Conservation (phyloP, 2,113 vertebrate genomes). For the Pholis gunnellus region DNA sequence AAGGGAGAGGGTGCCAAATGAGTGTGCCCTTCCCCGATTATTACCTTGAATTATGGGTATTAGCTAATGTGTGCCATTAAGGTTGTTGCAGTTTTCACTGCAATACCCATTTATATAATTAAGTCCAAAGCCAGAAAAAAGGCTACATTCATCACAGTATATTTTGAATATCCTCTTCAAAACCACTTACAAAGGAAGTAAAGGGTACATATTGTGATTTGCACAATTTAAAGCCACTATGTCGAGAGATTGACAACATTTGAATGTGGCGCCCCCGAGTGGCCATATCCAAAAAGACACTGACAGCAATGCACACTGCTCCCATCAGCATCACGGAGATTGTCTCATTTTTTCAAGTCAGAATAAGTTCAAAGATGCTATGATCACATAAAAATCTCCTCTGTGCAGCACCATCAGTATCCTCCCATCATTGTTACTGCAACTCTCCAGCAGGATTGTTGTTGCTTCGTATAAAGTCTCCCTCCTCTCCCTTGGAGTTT, state of each 20-base stretch:
- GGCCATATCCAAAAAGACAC: background rate
- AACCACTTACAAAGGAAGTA: background rate
- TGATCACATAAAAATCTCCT: background rate
- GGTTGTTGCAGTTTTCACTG: background rate
- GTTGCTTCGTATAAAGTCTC: background rate
- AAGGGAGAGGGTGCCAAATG: background rate
- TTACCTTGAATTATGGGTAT: background rate
- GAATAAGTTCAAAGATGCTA: background rate
- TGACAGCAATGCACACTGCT: background rate
- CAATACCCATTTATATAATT: background rate
- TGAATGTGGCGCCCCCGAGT: slow-evolving; percentile 24
- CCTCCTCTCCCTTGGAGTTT: slow-evolving; percentile 4
- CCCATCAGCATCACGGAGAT: background rate
- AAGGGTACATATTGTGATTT: background rate
- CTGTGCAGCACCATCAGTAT: background rate
- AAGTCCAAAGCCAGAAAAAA: background rate
- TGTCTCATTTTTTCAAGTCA: background rate
- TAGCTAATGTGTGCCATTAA: background rate
- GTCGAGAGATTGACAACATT: background rate
- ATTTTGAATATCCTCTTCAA: background rate
- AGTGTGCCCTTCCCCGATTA: background rate
- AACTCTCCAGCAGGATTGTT: background rate
- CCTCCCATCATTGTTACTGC: background rate
- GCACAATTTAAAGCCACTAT: background rate
- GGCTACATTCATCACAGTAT: background rate